phyloP scores from a whole-genome alignment of 2,797 vertebrate genomes.

The Lagodon rhomboides region DNA sequence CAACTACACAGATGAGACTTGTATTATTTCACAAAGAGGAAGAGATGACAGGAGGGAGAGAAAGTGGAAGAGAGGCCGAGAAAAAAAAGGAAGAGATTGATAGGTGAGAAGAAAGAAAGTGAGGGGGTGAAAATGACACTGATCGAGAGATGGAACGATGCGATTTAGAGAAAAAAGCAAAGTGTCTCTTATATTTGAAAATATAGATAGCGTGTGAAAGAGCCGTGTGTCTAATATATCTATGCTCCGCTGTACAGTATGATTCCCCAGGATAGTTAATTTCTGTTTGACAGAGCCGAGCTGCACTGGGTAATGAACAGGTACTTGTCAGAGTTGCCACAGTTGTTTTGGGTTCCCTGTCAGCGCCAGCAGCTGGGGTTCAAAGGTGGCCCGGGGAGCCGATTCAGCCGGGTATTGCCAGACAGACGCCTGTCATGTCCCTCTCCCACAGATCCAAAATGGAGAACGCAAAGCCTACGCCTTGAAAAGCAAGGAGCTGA shows the following conservation, averaged over 20 bases:
- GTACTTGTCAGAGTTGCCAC: constrained; percentile 99
- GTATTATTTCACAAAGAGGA: constrained; percentile 76
- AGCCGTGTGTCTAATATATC: constrained; percentile 80
- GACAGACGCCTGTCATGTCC: constrained; percentile 99
- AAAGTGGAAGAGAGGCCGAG: constrained; percentile 50
- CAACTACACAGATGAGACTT: constrained; percentile 73
- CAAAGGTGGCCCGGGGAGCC: constrained; percentile 95
- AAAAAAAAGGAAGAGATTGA: constrained; percentile 62
- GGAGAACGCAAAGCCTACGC: constrained; percentile 99
- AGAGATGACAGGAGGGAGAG: constrained; percentile 66
- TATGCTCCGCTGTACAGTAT: constrained; percentile 84
- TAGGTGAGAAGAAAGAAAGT: constrained; percentile 69
- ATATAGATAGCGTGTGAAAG: constrained; percentile 75
- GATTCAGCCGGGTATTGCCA: constrained; percentile 97
- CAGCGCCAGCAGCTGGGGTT: constrained; percentile 99
- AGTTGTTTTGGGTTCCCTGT: constrained; percentile 99
- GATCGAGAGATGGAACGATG: constrained; percentile 69
- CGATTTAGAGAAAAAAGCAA: constrained; percentile 53
- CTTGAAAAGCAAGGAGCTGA: constrained; percentile 99
- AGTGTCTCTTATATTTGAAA: constrained; percentile 51
- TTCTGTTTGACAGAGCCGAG: constrained; percentile 95
- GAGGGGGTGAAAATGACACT: constrained; percentile 70
- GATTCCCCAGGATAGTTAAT: constrained; percentile 99
- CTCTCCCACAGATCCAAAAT: constrained; percentile 99
- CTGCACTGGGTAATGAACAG: constrained; percentile 99